phyloP scores from a whole-genome alignment of 2,888 invertebrate genomes.

The Periphyllus acericola region DNA sequence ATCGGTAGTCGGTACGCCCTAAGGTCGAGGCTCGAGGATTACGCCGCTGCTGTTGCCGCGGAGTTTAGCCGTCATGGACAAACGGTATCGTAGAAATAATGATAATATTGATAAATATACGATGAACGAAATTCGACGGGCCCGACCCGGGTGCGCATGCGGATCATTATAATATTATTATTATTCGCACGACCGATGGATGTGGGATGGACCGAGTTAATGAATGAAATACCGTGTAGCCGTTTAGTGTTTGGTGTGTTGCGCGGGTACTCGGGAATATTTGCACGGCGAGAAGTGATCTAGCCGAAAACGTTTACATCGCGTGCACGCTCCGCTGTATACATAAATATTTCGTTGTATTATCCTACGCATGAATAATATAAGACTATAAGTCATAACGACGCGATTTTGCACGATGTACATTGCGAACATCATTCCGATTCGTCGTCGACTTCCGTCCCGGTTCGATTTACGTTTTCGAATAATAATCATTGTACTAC shows the following conservation, averaged over 20 bases:
- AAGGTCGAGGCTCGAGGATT: neutral
- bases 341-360: too few relatives aligned
- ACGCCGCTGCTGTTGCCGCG: neutral
- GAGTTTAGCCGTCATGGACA: neutral
- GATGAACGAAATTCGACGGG: conserved; percentile 18
- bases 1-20: conserved; percentile 15
- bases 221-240: conserved; percentile 10
- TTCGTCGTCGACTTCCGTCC: neutral
- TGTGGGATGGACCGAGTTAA: conserved; percentile 2
- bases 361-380: too few relatives aligned
- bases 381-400: too few relatives aligned
- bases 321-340: neutral
- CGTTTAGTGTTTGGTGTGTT: too few relatives aligned
- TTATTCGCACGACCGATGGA: neutral
- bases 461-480: neutral
- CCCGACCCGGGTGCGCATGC: neutral
- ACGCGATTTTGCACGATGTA: neutral
- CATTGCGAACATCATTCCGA: neutral
- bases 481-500: neutral
- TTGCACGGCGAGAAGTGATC: neutral
- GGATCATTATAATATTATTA: neutral
- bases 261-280: too few relatives aligned
- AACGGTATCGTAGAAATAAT: neutral
- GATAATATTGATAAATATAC: neutral
- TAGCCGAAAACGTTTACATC: conserved; percentile 1